Evolutionary conservation across 2,888 invertebrate species (phyloP), one percentile per base, ranked within the genome.

Genomic region (Itoplectis maculator): DNA sequence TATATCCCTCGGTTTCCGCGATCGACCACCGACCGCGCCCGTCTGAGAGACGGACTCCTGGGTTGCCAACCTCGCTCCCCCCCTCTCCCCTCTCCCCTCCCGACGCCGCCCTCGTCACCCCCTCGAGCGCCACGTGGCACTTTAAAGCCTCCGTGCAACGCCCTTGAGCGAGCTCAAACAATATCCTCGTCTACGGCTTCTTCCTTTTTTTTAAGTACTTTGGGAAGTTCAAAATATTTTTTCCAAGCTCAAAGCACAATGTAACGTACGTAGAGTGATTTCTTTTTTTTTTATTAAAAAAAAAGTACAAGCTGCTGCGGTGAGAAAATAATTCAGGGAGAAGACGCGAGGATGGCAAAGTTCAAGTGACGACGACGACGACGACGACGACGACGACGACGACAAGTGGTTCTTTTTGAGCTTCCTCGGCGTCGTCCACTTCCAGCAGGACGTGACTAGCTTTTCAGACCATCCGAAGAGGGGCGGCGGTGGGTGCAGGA

Each of bases 1-100:
- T n/a, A 59, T 75, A 59, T 75, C 73, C 69, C 61, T 61, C 18
- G n/a, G 15, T n/a, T 42, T 68, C 87, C 88, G 86, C 86, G 86
- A 54, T 61, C 61, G 61, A 83, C 82, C 84, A 84, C 77, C 86
- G 88, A 85, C 91, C 91, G 89, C 91, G 88, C 91, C 91, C 91
- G 90, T 90, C 90, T 91, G 88, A 88, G 89, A 88, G 87, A 87
- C 37, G 37, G 37, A 82, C 84, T 87, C 88, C 85, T 87, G 18
- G 37, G 15, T 86, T 63, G 49, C 56, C n/a, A 74, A 7, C 40
- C 69, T 20, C 61, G 7, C 18, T n/a, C n/a, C n/a, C n/a, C n/a
- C n/a, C n/a, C n/a, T n/a, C n/a, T n/a, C n/a, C n/a, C n/a, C n/a
- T n/a, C n/a, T n/a, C n/a, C n/a, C n/a, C n/a, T n/a, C n/a, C n/a